Conservation (phyloP, 2,888 invertebrate species). For the Drosophila pullipes region DNA sequence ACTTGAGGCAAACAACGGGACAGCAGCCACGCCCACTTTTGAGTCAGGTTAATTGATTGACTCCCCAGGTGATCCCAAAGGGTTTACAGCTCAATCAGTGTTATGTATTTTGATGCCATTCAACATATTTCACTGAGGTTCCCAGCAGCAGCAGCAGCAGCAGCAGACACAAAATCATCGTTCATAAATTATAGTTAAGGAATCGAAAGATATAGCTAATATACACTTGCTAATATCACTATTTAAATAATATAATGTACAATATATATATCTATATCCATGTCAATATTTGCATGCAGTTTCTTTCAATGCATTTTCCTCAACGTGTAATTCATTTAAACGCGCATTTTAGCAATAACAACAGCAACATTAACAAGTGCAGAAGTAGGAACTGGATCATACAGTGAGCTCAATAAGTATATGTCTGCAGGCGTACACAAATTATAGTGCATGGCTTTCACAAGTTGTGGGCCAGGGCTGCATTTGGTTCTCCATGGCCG, state of each 20-base stretch:
- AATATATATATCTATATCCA: background rate
- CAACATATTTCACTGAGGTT: background rate
- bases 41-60: slow-evolving; percentile 68
- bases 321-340: slow-evolving; percentile 56
- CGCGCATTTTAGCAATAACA: slow-evolving; percentile 45
- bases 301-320: slow-evolving; percentile 9
- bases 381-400: slow-evolving; percentile 29
- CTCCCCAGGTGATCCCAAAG: slow-evolving; percentile 25
- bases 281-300: slow-evolving; percentile 2
- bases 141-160: background rate
- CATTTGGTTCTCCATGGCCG: slow-evolving; percentile 20
- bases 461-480: slow-evolving; percentile 44
- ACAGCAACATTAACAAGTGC: slow-evolving; percentile 16
- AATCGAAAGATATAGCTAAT: background rate
- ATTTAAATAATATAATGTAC: background rate
- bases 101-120: slow-evolving; percentile 5
- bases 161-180: background rate
- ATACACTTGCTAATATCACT: background rate
- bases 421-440: slow-evolving; percentile 63
- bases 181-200: background rate
- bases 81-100: slow-evolving; percentile 34
- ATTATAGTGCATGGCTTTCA: slow-evolving; percentile 59
- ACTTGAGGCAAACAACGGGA: slow-evolving; percentile 59
- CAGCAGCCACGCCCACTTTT: slow-evolving; percentile 48
- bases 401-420: slow-evolving; percentile 58